Percentiles rank a stretch among this genome's conserved stretches.
Evolutionary conservation across 1,140 invertebrate species (phyloP).

Genomic region (Copidosoma floridanum): DNA sequence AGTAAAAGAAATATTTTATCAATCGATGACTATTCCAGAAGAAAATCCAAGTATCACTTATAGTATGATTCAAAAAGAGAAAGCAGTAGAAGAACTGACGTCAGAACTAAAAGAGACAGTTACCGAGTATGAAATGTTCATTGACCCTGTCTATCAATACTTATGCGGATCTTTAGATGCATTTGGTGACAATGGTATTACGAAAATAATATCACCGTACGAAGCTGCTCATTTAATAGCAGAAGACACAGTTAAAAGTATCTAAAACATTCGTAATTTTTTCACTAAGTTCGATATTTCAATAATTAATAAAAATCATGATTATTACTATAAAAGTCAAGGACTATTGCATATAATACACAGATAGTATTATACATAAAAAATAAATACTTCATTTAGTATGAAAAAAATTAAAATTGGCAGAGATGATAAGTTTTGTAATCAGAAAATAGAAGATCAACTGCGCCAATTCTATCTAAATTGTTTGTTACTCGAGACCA

Average conservation of each 20-base stretch:
- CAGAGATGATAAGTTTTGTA: slow-evolving; percentile 34
- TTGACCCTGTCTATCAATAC: too few species aligned
- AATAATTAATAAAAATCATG: background rate
- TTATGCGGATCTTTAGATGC: too few species aligned
- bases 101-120: too few species aligned
- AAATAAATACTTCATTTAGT: slow-evolving; percentile 27
- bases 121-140: too few species aligned
- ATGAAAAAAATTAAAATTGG: slow-evolving; percentile 22
- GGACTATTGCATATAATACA: slow-evolving; percentile 27
- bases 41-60: too few species aligned
- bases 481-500: slow-evolving; percentile 35
- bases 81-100: too few species aligned
- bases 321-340: background rate
- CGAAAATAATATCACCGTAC: background rate
- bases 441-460: slow-evolving; percentile 20
- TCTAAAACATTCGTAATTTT: background rate
- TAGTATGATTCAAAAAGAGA: too few species aligned
- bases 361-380: slow-evolving; percentile 11
- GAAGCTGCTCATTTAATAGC: background rate
- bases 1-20: too few species aligned
- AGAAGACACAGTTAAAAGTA: background rate
- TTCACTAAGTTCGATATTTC: background rate
- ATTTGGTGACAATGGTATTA: too few species aligned
- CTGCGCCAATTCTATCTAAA: slow-evolving; percentile 29
- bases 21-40: too few species aligned